phyloP scores from a whole-genome alignment of 2,113 vertebrate species.

The Sebastes schlegelii region DNA sequence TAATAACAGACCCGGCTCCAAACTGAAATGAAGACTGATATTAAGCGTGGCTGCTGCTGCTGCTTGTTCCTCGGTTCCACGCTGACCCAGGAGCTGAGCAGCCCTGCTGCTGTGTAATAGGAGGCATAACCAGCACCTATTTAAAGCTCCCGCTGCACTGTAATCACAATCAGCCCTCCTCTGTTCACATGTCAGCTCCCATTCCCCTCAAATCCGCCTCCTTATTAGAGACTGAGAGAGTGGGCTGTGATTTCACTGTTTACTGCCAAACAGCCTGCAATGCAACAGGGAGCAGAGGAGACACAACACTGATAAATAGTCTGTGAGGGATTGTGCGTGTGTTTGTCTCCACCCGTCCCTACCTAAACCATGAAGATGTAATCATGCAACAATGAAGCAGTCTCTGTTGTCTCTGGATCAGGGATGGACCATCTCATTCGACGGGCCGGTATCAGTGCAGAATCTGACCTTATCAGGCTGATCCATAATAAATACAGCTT shows the following conservation, averaged over 20 bases:
- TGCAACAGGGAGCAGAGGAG: slow-evolving; percentile 50
- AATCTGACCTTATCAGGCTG: background rate
- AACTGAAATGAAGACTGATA: slow-evolving; percentile 33
- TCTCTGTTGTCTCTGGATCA: background rate
- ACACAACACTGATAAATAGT: slow-evolving; percentile 64
- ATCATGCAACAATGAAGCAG: background rate
- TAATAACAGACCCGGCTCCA: slow-evolving; percentile 21
- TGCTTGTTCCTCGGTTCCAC: slow-evolving; percentile 30
- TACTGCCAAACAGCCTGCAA: slow-evolving; percentile 62
- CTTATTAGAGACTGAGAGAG: slow-evolving; percentile 60
- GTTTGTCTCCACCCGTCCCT: slow-evolving; percentile 2
- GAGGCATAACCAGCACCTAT: slow-evolving; percentile 58
- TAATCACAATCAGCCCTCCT: slow-evolving; percentile 70
- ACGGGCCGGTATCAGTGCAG: background rate
- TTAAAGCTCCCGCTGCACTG: slow-evolving; percentile 58
- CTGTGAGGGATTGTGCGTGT: slow-evolving; percentile 28
- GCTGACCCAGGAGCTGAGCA: slow-evolving; percentile 34
- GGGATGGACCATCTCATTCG: background rate
- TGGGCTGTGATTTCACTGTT: slow-evolving; percentile 67
- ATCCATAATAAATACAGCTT: background rate
- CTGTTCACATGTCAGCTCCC: slow-evolving; percentile 70
- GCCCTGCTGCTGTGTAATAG: slow-evolving; percentile 32
- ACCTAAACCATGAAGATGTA: slow-evolving; percentile 2
- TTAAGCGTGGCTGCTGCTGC: slow-evolving; percentile 7
- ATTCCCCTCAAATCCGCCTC: slow-evolving; percentile 63